phyloP scores from a whole-genome alignment of 2,888 invertebrate species.

The Rhogogaster chlorosoma region DNA sequence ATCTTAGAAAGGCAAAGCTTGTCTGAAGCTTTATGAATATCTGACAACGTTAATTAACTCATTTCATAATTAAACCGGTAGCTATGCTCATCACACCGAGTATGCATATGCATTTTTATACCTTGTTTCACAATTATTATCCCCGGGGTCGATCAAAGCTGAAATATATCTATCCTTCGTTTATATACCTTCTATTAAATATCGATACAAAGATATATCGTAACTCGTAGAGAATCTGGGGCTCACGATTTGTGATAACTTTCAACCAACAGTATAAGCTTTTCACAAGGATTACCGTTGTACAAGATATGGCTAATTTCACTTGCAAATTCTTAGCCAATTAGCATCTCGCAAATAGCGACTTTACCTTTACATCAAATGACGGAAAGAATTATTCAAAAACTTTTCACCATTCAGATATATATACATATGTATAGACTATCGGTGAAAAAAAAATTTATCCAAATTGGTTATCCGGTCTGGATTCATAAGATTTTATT shows the following conservation, averaged over 20 bases:
- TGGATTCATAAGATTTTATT: not conserved
- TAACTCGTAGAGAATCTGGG: not conserved
- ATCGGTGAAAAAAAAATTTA: not conserved
- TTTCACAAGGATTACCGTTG: conserved; percentile 17
- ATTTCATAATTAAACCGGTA: not conserved
- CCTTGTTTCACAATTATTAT: not conserved
- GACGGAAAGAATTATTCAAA: not conserved
- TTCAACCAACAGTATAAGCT: not conserved
- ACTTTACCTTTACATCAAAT: conserved; percentile 11
- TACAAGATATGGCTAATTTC: not conserved
- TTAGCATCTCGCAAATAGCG: conserved; percentile 4
- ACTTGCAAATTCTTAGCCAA: conserved; percentile 32
- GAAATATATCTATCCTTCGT: not conserved
- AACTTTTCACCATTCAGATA: not conserved
- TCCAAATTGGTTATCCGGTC: not conserved
- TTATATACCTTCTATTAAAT: not conserved
- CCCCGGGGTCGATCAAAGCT: not conserved
- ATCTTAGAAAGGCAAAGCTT: conserved; percentile 8
- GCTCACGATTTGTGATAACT: conserved; percentile 11
- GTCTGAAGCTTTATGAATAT: conserved; percentile 13
- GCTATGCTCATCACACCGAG: not conserved
- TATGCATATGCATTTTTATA: not conserved
- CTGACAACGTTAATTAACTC: not conserved
- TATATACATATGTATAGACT: not conserved
- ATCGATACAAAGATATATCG: not conserved